Base-by-base conservation (phyloP, 2,888 invertebrate genomes). In the Salpingus planirostris region DNA sequence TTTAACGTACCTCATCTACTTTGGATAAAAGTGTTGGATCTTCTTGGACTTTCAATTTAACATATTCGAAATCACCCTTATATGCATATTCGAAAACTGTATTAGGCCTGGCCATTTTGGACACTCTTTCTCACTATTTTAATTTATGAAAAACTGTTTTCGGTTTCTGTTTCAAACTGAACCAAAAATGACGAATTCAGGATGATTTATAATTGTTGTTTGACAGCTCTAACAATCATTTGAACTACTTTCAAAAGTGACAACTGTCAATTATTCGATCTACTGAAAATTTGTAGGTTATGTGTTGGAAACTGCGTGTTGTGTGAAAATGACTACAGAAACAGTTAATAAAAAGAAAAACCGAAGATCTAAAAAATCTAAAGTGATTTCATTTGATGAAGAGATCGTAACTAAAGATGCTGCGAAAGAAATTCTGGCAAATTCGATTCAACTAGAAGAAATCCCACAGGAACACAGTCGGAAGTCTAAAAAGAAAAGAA, bases 21-120 rank as follows among this genome's bases (percentile, higher is more conserved):
- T 65, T 59, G 3, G 62, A 64, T 31, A 73, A 56, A 11, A 74
- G 46, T 12, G 52, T 55, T 14, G 64, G 64, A 49, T 81, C 65
- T 55, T 74, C 68, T 42, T 72, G 70, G 15, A 84, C 55, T 55
- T 72, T 70, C 12, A 69, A 67, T 64, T 76, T 78, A 0, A 87
- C 69, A 50, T 72, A 68, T 38, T 76, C 76, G 40, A 69, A 75
- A 59, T 81, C 80, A 4, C 86, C 86, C 55, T 74, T 78, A 53
- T 80, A 78, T 1, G 85, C 84, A 39, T 75, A 69, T 62, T 82
- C 80, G 47, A 71, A 76, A 4, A 76, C 58, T 13, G 70, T 67
- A 12, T 28, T 28, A 10, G 34, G 13, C 15, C 31, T 22, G 27
- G 38, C 38, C 38, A 38, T 38, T 29, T 23, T 24, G 21, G 8